Percentiles rank a stretch among this genome's conserved stretches.
These are phyloP conservation scores for Cydia splendana DNA, from an alignment of 1,140 invertebrate genomes.

Conservation along the genomic window DNA sequence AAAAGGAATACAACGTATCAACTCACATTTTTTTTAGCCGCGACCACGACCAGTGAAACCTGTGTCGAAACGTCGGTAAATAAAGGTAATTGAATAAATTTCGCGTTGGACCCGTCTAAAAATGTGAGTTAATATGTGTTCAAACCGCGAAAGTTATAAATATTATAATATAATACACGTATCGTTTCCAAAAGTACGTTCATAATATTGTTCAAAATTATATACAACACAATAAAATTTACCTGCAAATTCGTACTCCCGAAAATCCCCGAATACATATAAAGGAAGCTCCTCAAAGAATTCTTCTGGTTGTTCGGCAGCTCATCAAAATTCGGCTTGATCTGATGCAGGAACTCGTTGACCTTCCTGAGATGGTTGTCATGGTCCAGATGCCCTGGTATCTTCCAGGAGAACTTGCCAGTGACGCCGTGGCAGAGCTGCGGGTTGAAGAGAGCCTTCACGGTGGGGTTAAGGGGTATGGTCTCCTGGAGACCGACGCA, in stretches of 20 bases:
- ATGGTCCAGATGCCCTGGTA: conserved; percentile 60
- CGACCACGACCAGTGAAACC: too few species aligned
- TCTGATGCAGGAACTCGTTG: conserved; percentile 52
- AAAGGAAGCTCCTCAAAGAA: conserved; percentile 78
- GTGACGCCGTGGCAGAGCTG: conserved; percentile 44
- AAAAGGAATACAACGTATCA: too few species aligned
- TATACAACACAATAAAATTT: background rate
- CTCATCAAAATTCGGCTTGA: conserved; percentile 51
- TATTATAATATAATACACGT: too few species aligned
- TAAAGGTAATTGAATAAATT: too few species aligned
- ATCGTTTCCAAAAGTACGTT: too few species aligned
- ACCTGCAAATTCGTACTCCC: conserved; percentile 56
- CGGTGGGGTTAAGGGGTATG: conserved; percentile 49
- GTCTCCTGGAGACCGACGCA: conserved; percentile 58
- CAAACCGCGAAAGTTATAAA: too few species aligned
- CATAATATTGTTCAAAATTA: too few species aligned
- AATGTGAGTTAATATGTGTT: too few species aligned
- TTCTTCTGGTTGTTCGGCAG: conserved; percentile 60
- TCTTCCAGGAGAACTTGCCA: conserved; percentile 54
- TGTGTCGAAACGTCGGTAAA: too few species aligned
- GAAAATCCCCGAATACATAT: conserved; percentile 78
- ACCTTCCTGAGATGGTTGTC: conserved; percentile 56
- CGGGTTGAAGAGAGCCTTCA: conserved; percentile 52
- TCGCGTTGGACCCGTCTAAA: too few species aligned
- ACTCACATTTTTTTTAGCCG: too few species aligned